Evolutionary conservation across 2,113 vertebrate species (phyloP), one percentile per base, ranked within the genome.

Genomic region (Pelusios castaneus): DNA sequence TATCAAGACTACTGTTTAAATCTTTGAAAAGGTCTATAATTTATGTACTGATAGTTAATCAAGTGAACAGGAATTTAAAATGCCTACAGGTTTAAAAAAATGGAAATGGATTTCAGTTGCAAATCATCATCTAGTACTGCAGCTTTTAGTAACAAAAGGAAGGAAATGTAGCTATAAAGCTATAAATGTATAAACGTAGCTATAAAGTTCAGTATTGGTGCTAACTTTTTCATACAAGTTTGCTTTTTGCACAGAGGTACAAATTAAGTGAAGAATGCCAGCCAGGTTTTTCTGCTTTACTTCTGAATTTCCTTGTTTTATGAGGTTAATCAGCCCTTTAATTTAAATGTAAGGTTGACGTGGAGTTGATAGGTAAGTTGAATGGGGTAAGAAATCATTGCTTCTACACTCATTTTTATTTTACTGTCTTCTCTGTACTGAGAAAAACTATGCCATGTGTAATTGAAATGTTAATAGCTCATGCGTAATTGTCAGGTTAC

Each of bases 401-500:
- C 29, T 58, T 41, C n/a, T 75, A 43, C 24, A 43, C 21, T 73
- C 70, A 43, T 5, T 43, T 41, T 38, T 10, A 51, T 90, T 49
- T 87, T 88, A 52, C 25, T 77, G 19, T 12, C 22, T 89, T 52
- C 19, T n/a, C 67, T 80, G 45, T 91, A 17, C 34, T 51, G 9
- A 67, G 60, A 14, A 88, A 63, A 45, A 80, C 4, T 54, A n/a
- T 45, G 27, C 10, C 22, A 43, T 43, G 70, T 85, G 54, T 67
- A 75, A 81, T 78, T 89, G 75, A 89, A 80, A 54, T 76, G 63
- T 5, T 0, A 4, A 10, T 73, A 73, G 70, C 19, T 43, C 22
- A 1, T 19, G 41, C 25, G 0, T 17, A 82, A 78, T 60, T 75
- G 2, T 11, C 10, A 0, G 45, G 31, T 51, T 91, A 6, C 51